Evolutionary conservation across 2,113 vertebrate species (phyloP), one percentile per base, ranked within the genome.

Genomic region (Urocynchramus pylzowi): DNA sequence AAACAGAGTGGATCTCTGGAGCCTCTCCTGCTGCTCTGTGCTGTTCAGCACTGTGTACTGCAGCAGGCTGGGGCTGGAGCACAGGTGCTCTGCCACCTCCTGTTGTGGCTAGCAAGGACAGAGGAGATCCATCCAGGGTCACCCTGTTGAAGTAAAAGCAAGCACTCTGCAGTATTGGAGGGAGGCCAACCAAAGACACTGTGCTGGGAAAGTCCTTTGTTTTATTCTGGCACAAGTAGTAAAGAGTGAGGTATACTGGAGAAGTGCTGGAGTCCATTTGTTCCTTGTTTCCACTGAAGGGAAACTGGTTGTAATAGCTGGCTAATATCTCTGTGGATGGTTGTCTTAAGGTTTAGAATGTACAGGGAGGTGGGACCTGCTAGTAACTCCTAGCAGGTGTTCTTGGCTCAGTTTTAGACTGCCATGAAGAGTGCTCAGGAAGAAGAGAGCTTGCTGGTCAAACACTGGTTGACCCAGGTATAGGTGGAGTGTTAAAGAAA

Each of bases 1-100:
- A 60, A 22, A n/a, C 28, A 22, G 56, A 84, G 42, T 0, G 0
- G 24, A 13, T 28, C 1, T 0, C 16, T 37, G 39, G 30, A 76
- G 18, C 54, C 17, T 10, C 14, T 91, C 11, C 74, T 67, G 52
- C 77, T 89, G 49, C 30, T 10, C 64, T 42, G 31, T 56, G 57
- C 63, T 79, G 0, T 69, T 80, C 22, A 28, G 77, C 54, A 49
- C 50, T 2, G 0, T 20, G 24, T 82, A 3, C 37, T 81, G n/a
- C 57, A 85, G n/a, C 42, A 75, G 71, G 27, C 27, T 69, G 57
- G 60, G 67, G 42, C 33, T 90, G 53, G 41, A 73, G 82, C 35
- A 53, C 61, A 33, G n/a, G 26, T 75, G 13, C 41, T 68, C 35
- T 94, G 44, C 33, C 41, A 57, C 45, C 47, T 91, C 30, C 35